Evolutionary conservation across 1,140 invertebrate species (phyloP).

Genomic region (Pinna nobilis): DNA sequence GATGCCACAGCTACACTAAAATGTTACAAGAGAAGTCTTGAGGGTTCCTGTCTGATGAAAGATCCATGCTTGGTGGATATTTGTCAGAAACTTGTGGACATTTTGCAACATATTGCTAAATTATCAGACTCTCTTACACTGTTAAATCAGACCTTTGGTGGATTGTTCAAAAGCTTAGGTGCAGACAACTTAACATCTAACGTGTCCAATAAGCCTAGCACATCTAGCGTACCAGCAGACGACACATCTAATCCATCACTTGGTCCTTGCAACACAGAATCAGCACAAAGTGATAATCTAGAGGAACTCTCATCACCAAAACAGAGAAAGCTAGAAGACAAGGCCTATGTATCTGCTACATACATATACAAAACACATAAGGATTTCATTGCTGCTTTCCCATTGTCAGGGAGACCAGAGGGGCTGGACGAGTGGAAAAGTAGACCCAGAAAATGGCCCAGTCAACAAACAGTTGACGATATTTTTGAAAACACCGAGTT

Average conservation of each 20-base stretch:
- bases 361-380: conserved; percentile 12
- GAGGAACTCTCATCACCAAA: neutral
- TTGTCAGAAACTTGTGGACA: too few species aligned
- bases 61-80: too few species aligned
- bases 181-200: too few species aligned
- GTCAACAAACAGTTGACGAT: neutral
- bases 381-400: conserved; percentile 40
- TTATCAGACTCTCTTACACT: too few species aligned
- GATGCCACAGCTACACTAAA: too few species aligned
- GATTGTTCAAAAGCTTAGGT: too few species aligned
- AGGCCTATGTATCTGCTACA: neutral
- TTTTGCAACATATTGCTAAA: too few species aligned
- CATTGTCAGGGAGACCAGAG: conserved; percentile 2
- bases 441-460: conserved; percentile 34
- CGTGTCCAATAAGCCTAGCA: neutral
- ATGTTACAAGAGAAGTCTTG: too few species aligned
- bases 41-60: too few species aligned
- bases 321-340: neutral
- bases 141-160: too few species aligned
- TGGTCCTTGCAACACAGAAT: neutral
- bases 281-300: neutral
- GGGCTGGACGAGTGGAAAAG: conserved; percentile 26
- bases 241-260: neutral
- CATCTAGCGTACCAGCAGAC: too few species aligned
- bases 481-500: conserved; percentile 31